Evolutionary conservation across 2,113 vertebrate species (phyloP).

Genomic region (Oreochromis niloticus): DNA sequence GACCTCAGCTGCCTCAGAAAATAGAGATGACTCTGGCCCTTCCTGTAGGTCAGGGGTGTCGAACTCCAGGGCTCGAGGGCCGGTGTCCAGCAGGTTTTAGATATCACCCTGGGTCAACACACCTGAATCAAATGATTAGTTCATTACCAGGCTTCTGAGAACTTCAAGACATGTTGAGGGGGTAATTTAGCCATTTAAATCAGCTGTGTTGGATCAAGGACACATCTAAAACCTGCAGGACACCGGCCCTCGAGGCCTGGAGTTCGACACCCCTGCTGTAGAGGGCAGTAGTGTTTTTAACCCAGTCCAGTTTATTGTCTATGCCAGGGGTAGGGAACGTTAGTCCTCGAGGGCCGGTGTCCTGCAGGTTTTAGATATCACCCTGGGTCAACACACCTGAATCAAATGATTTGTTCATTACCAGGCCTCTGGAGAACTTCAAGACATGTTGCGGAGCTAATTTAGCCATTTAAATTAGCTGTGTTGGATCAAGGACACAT

Average conservation of each 20-base stretch:
- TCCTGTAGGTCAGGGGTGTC: accelerated
- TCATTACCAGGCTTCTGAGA: accelerated
- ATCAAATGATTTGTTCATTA: too few relatives aligned
- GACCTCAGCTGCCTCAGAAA: too few relatives aligned
- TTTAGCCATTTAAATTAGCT: too few relatives aligned
- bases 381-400: too few relatives aligned
- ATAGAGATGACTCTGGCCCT: too few relatives aligned
- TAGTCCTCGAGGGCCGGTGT: neutral
- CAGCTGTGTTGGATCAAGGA: neutral
- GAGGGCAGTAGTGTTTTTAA: too few relatives aligned
- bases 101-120: neutral
- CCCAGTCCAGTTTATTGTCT: too few relatives aligned
- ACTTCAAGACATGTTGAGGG: accelerated
- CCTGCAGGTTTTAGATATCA: too few relatives aligned
- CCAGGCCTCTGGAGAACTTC: too few relatives aligned
- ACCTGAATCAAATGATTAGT: neutral
- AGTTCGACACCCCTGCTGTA: neutral
- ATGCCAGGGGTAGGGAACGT: too few relatives aligned
- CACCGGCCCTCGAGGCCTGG: neutral
- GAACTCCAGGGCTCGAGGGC: neutral
- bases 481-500: too few relatives aligned
- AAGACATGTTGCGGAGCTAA: too few relatives aligned
- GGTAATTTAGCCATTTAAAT: neutral
- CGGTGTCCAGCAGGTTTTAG: neutral
- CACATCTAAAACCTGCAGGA: neutral